Evolutionary conservation across 2,797 vertebrate genomes (phyloP), one percentile per base, ranked within the genome.

Genomic region (Muscicapa comitata): DNA sequence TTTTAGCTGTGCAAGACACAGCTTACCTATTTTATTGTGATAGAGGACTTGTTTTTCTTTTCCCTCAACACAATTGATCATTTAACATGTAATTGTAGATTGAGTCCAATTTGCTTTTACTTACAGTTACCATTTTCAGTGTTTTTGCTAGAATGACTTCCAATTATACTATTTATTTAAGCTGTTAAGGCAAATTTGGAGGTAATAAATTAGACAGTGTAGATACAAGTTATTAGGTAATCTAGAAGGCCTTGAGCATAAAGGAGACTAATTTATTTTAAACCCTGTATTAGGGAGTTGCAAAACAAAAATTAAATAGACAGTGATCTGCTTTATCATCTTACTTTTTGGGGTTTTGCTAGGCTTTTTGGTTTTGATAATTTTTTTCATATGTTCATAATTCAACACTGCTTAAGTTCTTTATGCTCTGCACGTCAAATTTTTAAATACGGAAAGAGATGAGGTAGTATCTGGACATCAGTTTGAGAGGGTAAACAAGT

Each of bases 131-230:
- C 4, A 43, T 35, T 81, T 83, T 86, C 66, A 74, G 9, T 77
- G 26, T 13, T 92, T 92, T 88, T 71, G 38, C 51, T 88, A 67
- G 28, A 62, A 67, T 13, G 7, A 58, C 28, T 83, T 65, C 20
- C 58, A 63, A 45, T 80, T 82, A 19, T 59, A 42, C 76, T 70
- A 55, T 86, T 81, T 77, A 68, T 82, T 88, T 57, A 78, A 75
- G 33, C 66, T 77, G 12, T 13, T 67, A 55, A 53, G 37, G 28
- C 28, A 40, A 59, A 75, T 74, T 59, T 70, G 21, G 29, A 84
- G 53, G 25, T 74, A 62, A 71, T 77, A 47, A 12, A 37, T 79
- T 67, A 58, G 19, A 31, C n/a, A 28, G 20, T 16, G 6, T 65
- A 70, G 47, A 55, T 47, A 13, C 11, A 57, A 68, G 33, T 74